Percentiles rank a stretch among this genome's conserved stretches.
phyloP scores from a whole-genome alignment of 2,797 vertebrate genomes.

The Jordanella pulchra region DNA sequence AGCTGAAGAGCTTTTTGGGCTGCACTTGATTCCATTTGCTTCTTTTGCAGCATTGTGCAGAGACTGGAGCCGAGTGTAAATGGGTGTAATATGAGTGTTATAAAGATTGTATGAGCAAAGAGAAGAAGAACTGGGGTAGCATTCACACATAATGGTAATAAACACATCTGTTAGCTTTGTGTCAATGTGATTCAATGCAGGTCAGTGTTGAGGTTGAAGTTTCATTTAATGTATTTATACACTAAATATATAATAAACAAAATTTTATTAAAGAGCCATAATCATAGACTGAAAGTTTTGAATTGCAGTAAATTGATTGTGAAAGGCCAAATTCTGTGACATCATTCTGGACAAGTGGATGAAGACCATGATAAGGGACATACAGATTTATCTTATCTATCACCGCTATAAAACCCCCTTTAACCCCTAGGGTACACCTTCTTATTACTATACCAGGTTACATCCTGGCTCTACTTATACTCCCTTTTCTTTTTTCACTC shows the following conservation, averaged over 20 bases:
- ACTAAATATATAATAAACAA: too few relatives aligned
- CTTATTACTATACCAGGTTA: not conserved
- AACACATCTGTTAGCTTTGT: conserved; percentile 9
- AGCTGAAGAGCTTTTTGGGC: conserved; percentile 1
- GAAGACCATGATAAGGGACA: not conserved
- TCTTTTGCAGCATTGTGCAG: conserved; percentile 8
- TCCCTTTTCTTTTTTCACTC: too few relatives aligned
- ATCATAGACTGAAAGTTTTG: not conserved
- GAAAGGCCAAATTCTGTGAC: not conserved
- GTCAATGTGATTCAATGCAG: too few relatives aligned
- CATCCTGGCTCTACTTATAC: not conserved
- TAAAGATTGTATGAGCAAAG: conserved; percentile 9
- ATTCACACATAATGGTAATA: not conserved
- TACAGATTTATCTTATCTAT: not conserved
- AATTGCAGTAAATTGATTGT: not conserved
- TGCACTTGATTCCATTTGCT: conserved; percentile 10
- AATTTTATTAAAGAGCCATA: too few relatives aligned
- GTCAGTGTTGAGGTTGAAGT: not conserved
- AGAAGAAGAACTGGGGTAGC: conserved; percentile 17
- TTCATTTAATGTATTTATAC: too few relatives aligned
- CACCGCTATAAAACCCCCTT: not conserved
- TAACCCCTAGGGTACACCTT: not conserved
- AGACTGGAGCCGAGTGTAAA: conserved; percentile 13
- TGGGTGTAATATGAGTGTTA: conserved; percentile 12
- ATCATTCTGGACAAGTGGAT: too few relatives aligned